Percentiles rank a stretch among this genome's conserved stretches.
These are phyloP conservation scores for Drosophila mettleri DNA, from an alignment of 2,888 invertebrate species.

Conservation along the genomic window DNA sequence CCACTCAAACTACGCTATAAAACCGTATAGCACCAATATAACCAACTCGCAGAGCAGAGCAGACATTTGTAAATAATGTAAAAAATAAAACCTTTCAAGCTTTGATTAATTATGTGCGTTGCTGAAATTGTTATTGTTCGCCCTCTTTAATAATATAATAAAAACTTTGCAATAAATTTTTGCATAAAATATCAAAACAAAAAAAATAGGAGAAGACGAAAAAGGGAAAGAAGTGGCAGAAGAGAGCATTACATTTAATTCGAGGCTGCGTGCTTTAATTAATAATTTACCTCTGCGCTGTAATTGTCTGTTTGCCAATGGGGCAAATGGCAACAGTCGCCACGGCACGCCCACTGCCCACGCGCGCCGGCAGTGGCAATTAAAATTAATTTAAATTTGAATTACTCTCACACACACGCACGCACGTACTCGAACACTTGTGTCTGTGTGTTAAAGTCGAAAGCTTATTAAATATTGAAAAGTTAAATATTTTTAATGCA, in stretches of 20 bases:
- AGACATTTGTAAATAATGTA: neutral
- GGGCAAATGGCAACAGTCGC: conserved; percentile 20
- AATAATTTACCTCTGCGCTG: conserved; percentile 35
- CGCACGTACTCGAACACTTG: neutral
- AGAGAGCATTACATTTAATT: conserved; percentile 6
- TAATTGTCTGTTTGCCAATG: conserved; percentile 11
- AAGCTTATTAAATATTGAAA: conserved; percentile 21
- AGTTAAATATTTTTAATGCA: conserved; percentile 10
- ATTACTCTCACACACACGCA: conserved; percentile 46
- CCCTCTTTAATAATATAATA: neutral
- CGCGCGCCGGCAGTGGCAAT: conserved; percentile 58
- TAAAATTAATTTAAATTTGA: conserved; percentile 78
- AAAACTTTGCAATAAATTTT: conserved; percentile 2
- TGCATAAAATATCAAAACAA: conserved; percentile 10
- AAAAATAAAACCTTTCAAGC: conserved; percentile 5
- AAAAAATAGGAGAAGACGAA: neutral
- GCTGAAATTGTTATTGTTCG: conserved; percentile 2
- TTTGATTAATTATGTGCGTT: conserved; percentile 6
- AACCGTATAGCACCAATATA: neutral
- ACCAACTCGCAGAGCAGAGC: neutral
- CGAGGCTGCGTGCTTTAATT: conserved; percentile 38
- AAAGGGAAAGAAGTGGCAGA: too few species aligned
- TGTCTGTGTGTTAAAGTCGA: neutral
- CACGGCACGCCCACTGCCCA: conserved; percentile 20
- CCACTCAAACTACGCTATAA: too few species aligned